Evolutionary conservation across 2,888 invertebrate genomes (phyloP).

Genomic region (Sycophila texana): DNA sequence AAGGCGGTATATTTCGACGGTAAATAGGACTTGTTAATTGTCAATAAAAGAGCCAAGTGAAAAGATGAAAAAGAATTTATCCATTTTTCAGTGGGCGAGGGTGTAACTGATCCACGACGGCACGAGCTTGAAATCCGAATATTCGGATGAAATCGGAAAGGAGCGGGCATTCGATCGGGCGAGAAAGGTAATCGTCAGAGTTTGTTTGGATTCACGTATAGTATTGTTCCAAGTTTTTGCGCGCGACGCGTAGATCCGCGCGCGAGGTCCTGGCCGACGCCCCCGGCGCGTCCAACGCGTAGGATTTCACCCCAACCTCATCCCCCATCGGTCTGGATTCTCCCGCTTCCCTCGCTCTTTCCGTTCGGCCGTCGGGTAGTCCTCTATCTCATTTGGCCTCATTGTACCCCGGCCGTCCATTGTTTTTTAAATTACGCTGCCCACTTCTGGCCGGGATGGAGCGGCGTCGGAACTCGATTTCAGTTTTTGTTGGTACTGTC

Average conservation of each 20-base stretch:
- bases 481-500: conserved; percentile 71
- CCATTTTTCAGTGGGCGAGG: background rate
- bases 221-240: conserved; percentile 47
- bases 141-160: conserved; percentile 39
- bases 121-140: conserved; percentile 26
- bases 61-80: background rate
- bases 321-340: background rate
- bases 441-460: conserved; percentile 65
- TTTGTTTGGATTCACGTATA: conserved; percentile 52
- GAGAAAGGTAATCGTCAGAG: conserved; percentile 48
- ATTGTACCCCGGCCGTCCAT: conserved; percentile 73
- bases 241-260: conserved; percentile 23
- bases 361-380: conserved; percentile 39
- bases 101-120: conserved; percentile 23
- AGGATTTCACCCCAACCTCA: conserved; percentile 44
- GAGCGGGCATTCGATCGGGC: conserved; percentile 32
- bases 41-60: background rate
- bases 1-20: too few relatives aligned
- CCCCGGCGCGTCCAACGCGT: conserved; percentile 22
- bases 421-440: conserved; percentile 75
- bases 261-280: background rate
- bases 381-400: conserved; percentile 75
- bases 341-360: conserved; percentile 7
- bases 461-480: conserved; percentile 69
- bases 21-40: background rate